Evolutionary conservation across 2,797 vertebrate genomes (phyloP), one percentile per base, ranked within the genome.

Genomic region (Carduelis carduelis): DNA sequence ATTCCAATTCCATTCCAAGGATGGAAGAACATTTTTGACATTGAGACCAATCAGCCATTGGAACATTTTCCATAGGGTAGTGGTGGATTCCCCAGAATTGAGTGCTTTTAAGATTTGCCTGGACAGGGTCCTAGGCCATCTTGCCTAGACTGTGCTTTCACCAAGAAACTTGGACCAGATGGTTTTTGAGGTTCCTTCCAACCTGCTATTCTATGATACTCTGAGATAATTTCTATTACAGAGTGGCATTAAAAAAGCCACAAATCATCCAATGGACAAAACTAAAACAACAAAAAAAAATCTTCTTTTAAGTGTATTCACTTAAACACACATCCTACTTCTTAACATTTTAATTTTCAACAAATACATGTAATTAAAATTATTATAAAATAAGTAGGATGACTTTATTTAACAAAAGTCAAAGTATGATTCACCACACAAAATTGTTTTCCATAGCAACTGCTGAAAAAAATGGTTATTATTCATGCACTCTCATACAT

Each of bases 381-480:
- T 75, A 71, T 32, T 91, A 46, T 57, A 71, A 90, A 91, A 78
- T 66, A 86, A 68, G 59, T 32, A 79, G 57, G 84, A 75, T 75
- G 28, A 57, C 49, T 78, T 90, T 72, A 90, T 50, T 95, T 52
- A 93, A 88, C 46, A 60, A 57, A 93, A 95, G 69, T 55, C 53
- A 52, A 88, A 83, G 43, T 37, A 56, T 88, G 92, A 96, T 41
- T 96, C 90, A 95, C 11, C 44, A 63, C 65, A 71, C 8, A 74
- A 59, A 47, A 64, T 23, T 55, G 30, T 74, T 93, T 90, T 71
- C 72, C 80, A 83, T 88, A 88, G 87, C 87, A 96, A 91, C 88
- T 55, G 27, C n/a, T 72, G 52, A 87, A 83, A 92, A 85, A 80
- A 46, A 14, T 1, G 37, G 43, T 86, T 60, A 57, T 86, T 86